Conservation (phyloP, 2,888 invertebrate genomes). For the Dolomedes plantarius region DNA sequence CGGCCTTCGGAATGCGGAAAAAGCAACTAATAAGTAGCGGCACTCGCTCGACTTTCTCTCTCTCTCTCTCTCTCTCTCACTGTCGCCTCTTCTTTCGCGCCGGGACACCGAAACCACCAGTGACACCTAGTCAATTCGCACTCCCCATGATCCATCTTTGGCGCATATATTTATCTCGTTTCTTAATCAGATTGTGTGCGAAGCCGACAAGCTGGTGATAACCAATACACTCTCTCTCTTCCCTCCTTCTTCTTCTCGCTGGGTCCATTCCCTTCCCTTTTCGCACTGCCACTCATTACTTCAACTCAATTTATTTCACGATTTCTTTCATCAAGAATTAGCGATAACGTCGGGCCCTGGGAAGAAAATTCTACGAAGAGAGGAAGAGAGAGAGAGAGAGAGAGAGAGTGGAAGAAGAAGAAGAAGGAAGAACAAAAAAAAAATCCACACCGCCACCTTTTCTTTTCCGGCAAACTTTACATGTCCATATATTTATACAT, state of each 20-base stretch:
- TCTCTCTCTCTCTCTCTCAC: no score
- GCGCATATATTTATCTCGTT: neutral
- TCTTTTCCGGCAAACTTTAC: constrained; percentile 34
- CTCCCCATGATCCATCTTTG: neutral
- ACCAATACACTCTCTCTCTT: neutral
- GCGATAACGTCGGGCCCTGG: constrained; percentile 46
- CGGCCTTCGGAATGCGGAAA: neutral
- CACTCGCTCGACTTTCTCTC: neutral
- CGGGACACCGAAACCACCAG: neutral
- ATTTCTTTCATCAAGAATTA: constrained; percentile 28
- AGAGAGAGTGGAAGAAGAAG: neutral
- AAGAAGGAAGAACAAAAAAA: neutral
- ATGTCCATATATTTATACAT: constrained; percentile 57
- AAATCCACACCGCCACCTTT: neutral
- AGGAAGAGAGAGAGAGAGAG: no score
- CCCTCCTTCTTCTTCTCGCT: neutral
- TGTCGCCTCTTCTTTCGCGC: neutral
- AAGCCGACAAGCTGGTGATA: constrained; percentile 12
- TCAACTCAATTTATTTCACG: constrained; percentile 38
- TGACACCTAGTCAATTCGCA: neutral
- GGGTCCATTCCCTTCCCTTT: neutral
- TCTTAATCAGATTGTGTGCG: constrained; percentile 11
- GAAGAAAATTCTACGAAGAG: constrained; percentile 13
- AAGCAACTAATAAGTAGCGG: neutral
- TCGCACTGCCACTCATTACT: constrained; percentile 32